Percentiles rank a stretch among this genome's conserved stretches.
Conservation (phyloP, 1,140 invertebrate genomes). For the Lepidurus couesii region DNA sequence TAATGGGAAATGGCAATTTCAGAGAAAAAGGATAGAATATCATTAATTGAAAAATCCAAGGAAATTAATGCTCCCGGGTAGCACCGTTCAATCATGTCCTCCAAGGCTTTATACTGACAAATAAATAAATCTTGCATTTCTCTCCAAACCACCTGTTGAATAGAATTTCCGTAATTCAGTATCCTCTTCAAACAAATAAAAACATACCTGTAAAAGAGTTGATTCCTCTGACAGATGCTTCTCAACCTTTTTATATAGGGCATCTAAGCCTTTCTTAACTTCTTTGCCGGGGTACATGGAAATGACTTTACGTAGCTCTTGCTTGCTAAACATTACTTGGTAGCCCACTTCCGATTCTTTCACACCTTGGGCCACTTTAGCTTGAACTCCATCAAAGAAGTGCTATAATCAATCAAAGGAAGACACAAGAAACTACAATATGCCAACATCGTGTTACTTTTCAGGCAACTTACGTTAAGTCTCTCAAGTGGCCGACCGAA, state of each 20-base stretch:
- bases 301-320: slow-evolving; percentile 91
- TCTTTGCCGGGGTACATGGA: slow-evolving; percentile 91
- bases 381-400: slow-evolving; percentile 93
- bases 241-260: slow-evolving; percentile 93
- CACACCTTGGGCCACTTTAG: slow-evolving; percentile 82
- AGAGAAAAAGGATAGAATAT: slow-evolving; percentile 94
- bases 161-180: neutral
- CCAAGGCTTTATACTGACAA: slow-evolving; percentile 89
- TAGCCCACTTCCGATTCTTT: slow-evolving; percentile 97
- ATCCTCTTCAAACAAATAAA: neutral
- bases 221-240: slow-evolving; percentile 95
- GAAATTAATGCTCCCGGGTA: slow-evolving; percentile 93
- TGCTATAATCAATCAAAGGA: slow-evolving; percentile 53
- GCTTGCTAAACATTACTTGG: slow-evolving; percentile 94
- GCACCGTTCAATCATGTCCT: slow-evolving; percentile 88
- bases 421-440: neutral
- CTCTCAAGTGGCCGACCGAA: slow-evolving; percentile 94
- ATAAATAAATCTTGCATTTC: slow-evolving; percentile 99
- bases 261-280: slow-evolving; percentile 91
- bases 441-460: slow-evolving; percentile 16
- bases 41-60: slow-evolving; percentile 91
- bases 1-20: slow-evolving; percentile 95
- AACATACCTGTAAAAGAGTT: slow-evolving; percentile 74
- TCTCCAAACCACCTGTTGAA: slow-evolving; percentile 85
- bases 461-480: slow-evolving; percentile 65